Base-by-base conservation (phyloP, 1,140 invertebrate genomes). In the Micrasema longulum region DNA sequence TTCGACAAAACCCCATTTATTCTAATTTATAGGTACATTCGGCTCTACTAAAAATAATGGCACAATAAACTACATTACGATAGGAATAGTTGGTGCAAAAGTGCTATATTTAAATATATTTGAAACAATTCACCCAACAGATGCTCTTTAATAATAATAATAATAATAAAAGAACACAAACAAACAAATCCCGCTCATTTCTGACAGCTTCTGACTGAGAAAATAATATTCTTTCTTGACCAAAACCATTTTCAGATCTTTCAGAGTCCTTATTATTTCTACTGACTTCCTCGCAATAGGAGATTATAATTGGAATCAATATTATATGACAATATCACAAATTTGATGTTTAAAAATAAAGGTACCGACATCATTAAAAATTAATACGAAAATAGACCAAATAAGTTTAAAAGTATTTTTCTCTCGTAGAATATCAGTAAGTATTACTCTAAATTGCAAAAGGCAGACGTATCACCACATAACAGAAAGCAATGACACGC, bases 31-130 rank as follows among this genome's bases (percentile, higher is more conserved):
- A 66, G 64, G 47, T 66, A 66, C 64, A 66, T 53, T 52, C 48
- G 64, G 64, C 43, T 66, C 64, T 66, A 66, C 64, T 66, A 66
- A 66, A 66, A 66, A 66, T 66, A 66, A 66, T 66, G 64, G 64
- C 64, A 66, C 64, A 66, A 66, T 63, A 41, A 22, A 18, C n/a
- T 43, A 63, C 23, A 45, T 41, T 50, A 52, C 62, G 26, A 52
- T 66, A 66, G 64, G 47, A 66, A 66, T 66, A 53, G 22, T 66
- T 66, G 64, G 64, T 66, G 64, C 64, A 52, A 64, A 47, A 48
- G 60, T 64, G 60, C 60, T 64, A 64, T 47, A 45, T 60, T 60
- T 60, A 41, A 60, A 20, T 22, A 43, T 64, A 64, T 47, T 64
- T 64, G 60, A 64, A 60, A 60, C 43, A 64, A 62, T 31, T 64